These are phyloP conservation scores for Macrobrachium nipponense DNA, from an alignment of 1,140 invertebrate genomes.

Conservation along the genomic window DNA sequence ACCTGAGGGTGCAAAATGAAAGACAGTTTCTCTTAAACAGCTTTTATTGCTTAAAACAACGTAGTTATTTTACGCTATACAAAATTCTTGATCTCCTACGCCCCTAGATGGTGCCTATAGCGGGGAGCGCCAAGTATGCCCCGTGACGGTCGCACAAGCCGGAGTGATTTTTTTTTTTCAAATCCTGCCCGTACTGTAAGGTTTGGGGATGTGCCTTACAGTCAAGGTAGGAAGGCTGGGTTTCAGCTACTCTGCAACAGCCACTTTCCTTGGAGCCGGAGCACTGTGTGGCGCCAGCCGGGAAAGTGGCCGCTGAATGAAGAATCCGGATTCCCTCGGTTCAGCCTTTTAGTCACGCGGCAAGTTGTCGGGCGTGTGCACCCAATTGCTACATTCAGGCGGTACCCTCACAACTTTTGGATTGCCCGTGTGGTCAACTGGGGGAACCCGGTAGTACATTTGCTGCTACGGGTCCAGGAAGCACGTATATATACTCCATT, in stretches of 20 bases:
- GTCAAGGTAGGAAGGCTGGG: constrained; percentile 13
- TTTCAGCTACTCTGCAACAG: background rate
- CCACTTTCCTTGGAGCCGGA: background rate
- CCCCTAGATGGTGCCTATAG: constrained; percentile 52
- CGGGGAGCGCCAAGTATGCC: constrained; percentile 44
- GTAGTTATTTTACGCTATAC: constrained; percentile 59
- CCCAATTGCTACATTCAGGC: constrained; percentile 18
- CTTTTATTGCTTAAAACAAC: constrained; percentile 63
- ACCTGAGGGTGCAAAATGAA: background rate
- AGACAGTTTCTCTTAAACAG: constrained; percentile 51
- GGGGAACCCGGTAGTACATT: background rate
- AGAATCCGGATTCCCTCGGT: background rate
- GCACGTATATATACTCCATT: constrained; percentile 13
- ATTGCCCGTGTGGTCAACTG: background rate
- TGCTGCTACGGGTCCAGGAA: constrained; percentile 17
- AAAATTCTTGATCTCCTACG: constrained; percentile 59
- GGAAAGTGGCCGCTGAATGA: background rate
- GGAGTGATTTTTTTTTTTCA: background rate
- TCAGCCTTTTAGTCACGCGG: background rate
- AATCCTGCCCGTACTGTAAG: constrained; percentile 29
- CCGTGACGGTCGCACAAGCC: constrained; percentile 53
- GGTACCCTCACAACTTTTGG: background rate
- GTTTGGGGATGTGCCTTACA: constrained; percentile 50
- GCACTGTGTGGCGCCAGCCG: background rate
- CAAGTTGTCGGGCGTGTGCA: background rate